Percentiles rank a stretch among this genome's conserved stretches.
Conservation (phyloP, 2,888 invertebrate genomes). For the Phania funesta region DNA sequence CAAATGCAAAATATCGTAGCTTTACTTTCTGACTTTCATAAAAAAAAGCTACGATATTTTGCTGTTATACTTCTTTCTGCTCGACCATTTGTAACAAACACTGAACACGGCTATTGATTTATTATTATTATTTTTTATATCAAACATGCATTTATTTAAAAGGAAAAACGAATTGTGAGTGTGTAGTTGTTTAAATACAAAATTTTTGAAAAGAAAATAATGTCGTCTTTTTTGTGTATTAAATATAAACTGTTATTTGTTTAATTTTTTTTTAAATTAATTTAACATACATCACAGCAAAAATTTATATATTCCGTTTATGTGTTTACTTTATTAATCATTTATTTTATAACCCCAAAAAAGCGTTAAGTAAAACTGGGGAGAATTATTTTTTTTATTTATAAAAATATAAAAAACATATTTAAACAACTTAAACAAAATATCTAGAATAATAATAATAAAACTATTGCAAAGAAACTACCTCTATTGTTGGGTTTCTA, state of each 20-base stretch:
- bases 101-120: constrained; percentile 16
- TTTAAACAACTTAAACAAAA: not conserved
- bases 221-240: constrained; percentile 49
- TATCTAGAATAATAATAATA: not conserved
- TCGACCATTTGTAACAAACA: constrained; percentile 2
- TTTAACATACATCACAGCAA: constrained; percentile 81
- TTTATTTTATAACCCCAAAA: constrained; percentile 45
- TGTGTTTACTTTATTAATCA: constrained; percentile 44
- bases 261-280: constrained; percentile 72
- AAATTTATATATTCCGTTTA: constrained; percentile 76
- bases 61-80: too few species aligned
- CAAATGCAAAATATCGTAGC: too few species aligned
- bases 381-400: not conserved
- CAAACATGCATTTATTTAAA: constrained; percentile 53
- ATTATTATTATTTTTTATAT: constrained; percentile 24
- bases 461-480: not conserved
- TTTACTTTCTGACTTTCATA: too few species aligned
- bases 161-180: constrained; percentile 41
- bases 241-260: constrained; percentile 68
- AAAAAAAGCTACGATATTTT: too few species aligned
- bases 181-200: constrained; percentile 32
- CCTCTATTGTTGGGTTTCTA: not conserved
- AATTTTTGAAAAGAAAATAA: constrained; percentile 1
- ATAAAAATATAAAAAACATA: not conserved
- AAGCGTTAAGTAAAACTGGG: constrained; percentile 22